Evolutionary conservation across 2,113 vertebrate genomes (phyloP).

Genomic region (Macroglossus sobrinus): DNA sequence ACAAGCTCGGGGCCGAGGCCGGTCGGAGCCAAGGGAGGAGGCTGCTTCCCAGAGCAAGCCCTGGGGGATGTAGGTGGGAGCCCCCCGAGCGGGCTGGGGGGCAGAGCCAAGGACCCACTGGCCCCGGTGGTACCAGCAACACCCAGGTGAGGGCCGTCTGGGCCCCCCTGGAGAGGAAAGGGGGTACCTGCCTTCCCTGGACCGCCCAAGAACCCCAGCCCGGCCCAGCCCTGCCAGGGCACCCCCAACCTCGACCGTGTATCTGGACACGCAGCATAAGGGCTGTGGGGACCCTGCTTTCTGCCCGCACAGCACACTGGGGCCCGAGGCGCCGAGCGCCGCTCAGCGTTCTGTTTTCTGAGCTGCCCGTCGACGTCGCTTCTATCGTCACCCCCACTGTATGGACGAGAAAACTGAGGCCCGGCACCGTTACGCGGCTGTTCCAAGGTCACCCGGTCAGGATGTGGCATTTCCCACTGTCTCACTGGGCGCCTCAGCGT

Average conservation of each 20-base stretch:
- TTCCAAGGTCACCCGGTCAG: neutral
- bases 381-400: neutral
- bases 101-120: neutral
- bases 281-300: too few relatives aligned
- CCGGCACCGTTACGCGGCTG: fast-evolving
- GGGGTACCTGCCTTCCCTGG: neutral
- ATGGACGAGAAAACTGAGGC: neutral
- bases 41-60: neutral
- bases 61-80: fast-evolving
- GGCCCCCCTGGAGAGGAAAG: neutral
- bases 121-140: neutral
- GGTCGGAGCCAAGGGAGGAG: neutral
- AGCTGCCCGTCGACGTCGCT: neutral
- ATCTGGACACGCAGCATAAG: fast-evolving
- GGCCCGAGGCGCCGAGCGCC: fast-evolving
- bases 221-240: neutral
- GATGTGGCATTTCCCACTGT: neutral
- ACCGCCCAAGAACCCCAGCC: neutral
- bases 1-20: neutral
- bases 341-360: neutral
- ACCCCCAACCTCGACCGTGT: neutral
- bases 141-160: too few relatives aligned
- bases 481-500: fast-evolving
- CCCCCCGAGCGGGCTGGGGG: neutral
- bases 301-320: neutral